These are phyloP conservation scores for Luehdorfia chinensis DNA, from an alignment of 1,140 invertebrate species.

Conservation along the genomic window DNA sequence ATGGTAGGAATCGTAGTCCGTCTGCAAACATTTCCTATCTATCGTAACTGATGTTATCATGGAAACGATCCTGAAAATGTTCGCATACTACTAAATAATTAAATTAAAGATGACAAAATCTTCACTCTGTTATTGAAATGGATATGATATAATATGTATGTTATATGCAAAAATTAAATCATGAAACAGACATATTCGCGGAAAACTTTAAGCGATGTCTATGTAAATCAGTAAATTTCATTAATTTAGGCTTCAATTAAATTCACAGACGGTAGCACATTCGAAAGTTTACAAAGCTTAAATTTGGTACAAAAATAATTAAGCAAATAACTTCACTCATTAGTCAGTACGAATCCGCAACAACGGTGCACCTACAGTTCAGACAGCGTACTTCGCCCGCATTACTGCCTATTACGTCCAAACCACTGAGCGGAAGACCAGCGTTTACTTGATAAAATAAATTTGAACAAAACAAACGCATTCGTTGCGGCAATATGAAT, in stretches of 20 bases:
- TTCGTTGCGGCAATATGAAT: constrained; percentile 71
- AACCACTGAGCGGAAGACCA: constrained; percentile 60
- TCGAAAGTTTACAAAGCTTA: constrained; percentile 38
- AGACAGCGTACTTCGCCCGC: constrained; percentile 42
- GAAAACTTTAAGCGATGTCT: not conserved
- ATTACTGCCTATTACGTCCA: constrained; percentile 60
- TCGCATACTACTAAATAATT: too few relatives aligned
- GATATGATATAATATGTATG: too few relatives aligned
- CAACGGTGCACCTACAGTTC: constrained; percentile 29
- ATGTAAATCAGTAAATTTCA: not conserved
- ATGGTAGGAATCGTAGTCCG: too few relatives aligned
- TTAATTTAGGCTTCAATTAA: constrained; percentile 32
- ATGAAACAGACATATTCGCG: too few relatives aligned
- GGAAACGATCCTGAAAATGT: too few relatives aligned
- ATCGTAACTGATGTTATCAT: too few relatives aligned
- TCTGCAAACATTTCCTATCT: too few relatives aligned
- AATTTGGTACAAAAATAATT: constrained; percentile 53
- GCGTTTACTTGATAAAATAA: constrained; percentile 76
- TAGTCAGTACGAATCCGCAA: constrained; percentile 43
- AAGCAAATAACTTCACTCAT: constrained; percentile 64
- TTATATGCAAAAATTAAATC: too few relatives aligned
- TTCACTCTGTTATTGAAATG: too few relatives aligned
- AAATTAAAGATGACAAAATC: too few relatives aligned
- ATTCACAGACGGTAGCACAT: constrained; percentile 12
- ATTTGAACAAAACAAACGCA: constrained; percentile 75